Percentiles rank a stretch among this genome's conserved stretches.
phyloP scores from a whole-genome alignment of 2,888 invertebrate genomes.

The Drosophila rellima region DNA sequence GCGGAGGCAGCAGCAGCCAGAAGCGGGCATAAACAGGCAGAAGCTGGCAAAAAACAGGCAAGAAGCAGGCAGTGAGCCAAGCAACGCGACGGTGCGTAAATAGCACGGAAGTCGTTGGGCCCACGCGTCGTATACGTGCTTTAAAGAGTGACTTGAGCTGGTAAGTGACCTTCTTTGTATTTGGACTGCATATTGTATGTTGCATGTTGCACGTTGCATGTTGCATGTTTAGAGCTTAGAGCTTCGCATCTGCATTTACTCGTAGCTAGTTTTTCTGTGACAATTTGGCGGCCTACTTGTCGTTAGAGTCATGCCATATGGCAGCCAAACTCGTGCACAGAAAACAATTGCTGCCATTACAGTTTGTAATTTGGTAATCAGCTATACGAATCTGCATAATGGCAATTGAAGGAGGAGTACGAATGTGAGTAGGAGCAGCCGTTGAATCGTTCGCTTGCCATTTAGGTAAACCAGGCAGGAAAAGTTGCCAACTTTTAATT shows the following conservation, averaged over 20 bases:
- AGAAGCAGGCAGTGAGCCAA: conserved; percentile 41
- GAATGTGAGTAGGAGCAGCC: conserved; percentile 18
- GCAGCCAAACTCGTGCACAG: conserved; percentile 38
- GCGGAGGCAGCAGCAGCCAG: conserved; percentile 11
- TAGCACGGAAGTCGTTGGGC: conserved; percentile 78
- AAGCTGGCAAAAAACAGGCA: conserved; percentile 4
- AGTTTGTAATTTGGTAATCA: conserved; percentile 81
- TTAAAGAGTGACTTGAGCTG: conserved; percentile 54
- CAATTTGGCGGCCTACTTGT: conserved; percentile 68
- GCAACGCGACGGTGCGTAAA: conserved; percentile 72
- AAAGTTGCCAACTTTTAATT: conserved; percentile 84
- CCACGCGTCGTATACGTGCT: conserved; percentile 72
- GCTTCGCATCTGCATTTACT: conserved; percentile 39
- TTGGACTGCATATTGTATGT: conserved; percentile 20
- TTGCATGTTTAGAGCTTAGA: not conserved
- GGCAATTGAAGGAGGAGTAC: conserved; percentile 65
- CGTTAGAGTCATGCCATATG: conserved; percentile 67
- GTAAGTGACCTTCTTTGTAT: conserved; percentile 56
- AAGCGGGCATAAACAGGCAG: conserved; percentile 11
- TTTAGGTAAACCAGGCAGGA: conserved; percentile 79
- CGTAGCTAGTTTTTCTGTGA: conserved; percentile 49
- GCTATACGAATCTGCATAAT: conserved; percentile 82
- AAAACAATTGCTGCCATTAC: conserved; percentile 80
- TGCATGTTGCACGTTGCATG: conserved; percentile 14
- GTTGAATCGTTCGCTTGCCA: conserved; percentile 40